Percentiles rank a stretch among this genome's conserved stretches.
Evolutionary conservation across 2,888 invertebrate genomes (phyloP).

Genomic region (Heteropelma amictum): DNA sequence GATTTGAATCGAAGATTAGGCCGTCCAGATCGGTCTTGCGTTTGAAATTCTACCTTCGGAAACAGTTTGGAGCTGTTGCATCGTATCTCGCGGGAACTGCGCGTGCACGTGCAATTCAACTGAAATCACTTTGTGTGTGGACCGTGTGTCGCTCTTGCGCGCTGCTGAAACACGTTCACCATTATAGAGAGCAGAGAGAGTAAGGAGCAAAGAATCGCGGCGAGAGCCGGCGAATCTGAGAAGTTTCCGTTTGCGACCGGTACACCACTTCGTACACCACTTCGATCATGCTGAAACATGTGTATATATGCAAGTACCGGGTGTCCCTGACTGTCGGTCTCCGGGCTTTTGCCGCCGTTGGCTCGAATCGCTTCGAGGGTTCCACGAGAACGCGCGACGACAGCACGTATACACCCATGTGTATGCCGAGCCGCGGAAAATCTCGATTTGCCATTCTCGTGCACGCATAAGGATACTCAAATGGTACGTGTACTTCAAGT

Average conservation of each 20-base stretch:
- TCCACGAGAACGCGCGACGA: no score
- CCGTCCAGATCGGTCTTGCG: constrained; percentile 40
- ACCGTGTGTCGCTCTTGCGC: not conserved
- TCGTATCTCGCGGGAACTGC: constrained; percentile 11
- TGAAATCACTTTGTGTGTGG: constrained; percentile 24
- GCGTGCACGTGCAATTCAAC: constrained; percentile 44
- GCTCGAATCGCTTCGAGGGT: constrained; percentile 29
- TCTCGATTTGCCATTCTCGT: constrained; percentile 18
- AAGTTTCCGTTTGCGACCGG: constrained; percentile 39
- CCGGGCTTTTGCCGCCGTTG: constrained; percentile 16
- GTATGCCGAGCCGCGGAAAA: not conserved
- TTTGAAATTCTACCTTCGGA: constrained; percentile 14
- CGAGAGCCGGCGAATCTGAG: constrained; percentile 40
- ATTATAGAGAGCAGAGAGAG: no score
- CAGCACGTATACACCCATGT: no score
- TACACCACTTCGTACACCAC: no score
- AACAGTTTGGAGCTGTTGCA: constrained; percentile 29
- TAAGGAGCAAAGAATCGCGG: constrained; percentile 33
- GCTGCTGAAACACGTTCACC: constrained; percentile 20
- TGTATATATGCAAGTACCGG: constrained; percentile 14
- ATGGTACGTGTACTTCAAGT: constrained; percentile 27
- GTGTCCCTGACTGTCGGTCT: constrained; percentile 51
- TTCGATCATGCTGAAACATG: no score
- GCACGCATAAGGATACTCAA: constrained; percentile 28
- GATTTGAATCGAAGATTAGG: not conserved